Evolutionary conservation across 2,113 vertebrate genomes (phyloP).

Genomic region (Picathartes gymnocephalus): DNA sequence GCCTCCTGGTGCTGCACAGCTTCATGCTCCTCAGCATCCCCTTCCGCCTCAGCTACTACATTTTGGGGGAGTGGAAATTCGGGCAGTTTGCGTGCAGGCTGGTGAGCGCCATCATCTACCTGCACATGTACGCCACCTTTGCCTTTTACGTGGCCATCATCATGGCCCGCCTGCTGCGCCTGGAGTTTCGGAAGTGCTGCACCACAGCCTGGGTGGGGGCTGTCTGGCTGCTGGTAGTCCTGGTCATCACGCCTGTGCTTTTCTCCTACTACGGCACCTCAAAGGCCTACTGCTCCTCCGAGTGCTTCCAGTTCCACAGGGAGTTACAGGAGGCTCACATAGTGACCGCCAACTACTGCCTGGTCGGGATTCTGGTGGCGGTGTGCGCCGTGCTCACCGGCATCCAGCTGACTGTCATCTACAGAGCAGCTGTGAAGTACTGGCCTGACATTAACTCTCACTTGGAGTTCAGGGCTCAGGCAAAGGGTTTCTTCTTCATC

Average conservation of each 20-base stretch:
- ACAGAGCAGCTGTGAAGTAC: slow-evolving; percentile 16
- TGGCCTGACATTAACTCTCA: slow-evolving; percentile 46
- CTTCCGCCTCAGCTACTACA: slow-evolving; percentile 65
- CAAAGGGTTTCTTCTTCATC: slow-evolving; percentile 69
- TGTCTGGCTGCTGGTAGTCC: slow-evolving; percentile 29
- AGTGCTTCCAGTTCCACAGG: slow-evolving; percentile 68
- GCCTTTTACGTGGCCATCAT: slow-evolving; percentile 50
- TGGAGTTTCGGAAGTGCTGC: slow-evolving; percentile 17
- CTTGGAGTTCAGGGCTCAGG: slow-evolving; percentile 65
- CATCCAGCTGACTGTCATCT: slow-evolving; percentile 37
- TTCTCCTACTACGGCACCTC: slow-evolving; percentile 38
- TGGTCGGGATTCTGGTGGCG: slow-evolving; percentile 3
- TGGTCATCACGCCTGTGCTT: slow-evolving; percentile 37
- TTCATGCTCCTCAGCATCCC: slow-evolving; percentile 64
- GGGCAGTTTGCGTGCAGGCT: slow-evolving; percentile 45
- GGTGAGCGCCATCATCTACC: slow-evolving; percentile 26
- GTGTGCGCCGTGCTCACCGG: slow-evolving; percentile 14
- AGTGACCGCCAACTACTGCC: not conserved
- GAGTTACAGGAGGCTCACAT: not conserved
- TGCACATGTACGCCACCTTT: slow-evolving; percentile 68
- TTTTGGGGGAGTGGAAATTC: slow-evolving; percentile 39
- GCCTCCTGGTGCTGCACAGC: slow-evolving; percentile 58
- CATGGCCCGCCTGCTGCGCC: not conserved
- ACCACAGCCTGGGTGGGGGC: not conserved
- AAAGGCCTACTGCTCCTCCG: not conserved